Evolutionary conservation across 2,797 vertebrate species (phyloP).

Genomic region (Liasis olivaceus): DNA sequence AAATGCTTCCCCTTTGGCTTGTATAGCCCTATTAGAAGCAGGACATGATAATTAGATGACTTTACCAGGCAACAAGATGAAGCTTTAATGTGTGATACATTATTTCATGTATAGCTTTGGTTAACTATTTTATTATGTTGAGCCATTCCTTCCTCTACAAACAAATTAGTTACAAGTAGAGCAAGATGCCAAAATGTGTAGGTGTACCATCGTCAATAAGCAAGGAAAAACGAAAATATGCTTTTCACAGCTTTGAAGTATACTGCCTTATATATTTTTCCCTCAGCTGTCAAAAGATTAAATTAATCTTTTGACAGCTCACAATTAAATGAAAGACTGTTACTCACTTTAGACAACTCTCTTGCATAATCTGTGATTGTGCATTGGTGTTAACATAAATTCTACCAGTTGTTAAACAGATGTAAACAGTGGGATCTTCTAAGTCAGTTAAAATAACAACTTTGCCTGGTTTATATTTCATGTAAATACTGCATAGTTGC

Average conservation of each 20-base stretch:
- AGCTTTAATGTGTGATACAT: slow-evolving; percentile 42
- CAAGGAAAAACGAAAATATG: slow-evolving; percentile 54
- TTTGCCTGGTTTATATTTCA: neutral
- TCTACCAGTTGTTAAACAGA: neutral
- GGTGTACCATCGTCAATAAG: slow-evolving; percentile 42
- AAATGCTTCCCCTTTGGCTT: slow-evolving; percentile 43
- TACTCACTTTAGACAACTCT: slow-evolving; percentile 20
- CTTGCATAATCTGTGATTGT: slow-evolving; percentile 1
- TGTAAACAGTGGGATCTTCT: neutral
- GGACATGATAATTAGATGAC: slow-evolving; percentile 38
- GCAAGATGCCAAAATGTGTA: slow-evolving; percentile 47
- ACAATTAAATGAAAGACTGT: slow-evolving; percentile 18
- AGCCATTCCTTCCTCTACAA: slow-evolving; percentile 47
- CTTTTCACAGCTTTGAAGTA: slow-evolving; percentile 47
- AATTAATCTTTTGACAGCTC: too few relatives aligned
- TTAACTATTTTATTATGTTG: slow-evolving; percentile 50
- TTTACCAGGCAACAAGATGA: slow-evolving; percentile 52
- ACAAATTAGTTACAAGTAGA: slow-evolving; percentile 44
- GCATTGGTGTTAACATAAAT: slow-evolving; percentile 1
- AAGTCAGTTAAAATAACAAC: neutral
- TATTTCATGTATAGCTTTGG: slow-evolving; percentile 42
- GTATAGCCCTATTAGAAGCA: slow-evolving; percentile 43
- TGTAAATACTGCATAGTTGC: neutral
- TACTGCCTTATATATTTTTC: slow-evolving; percentile 30
- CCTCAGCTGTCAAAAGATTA: slow-evolving; percentile 24